These are phyloP conservation scores for Illadopsis cleaveri DNA, from an alignment of 2,113 vertebrate species.

Conservation along the genomic window DNA sequence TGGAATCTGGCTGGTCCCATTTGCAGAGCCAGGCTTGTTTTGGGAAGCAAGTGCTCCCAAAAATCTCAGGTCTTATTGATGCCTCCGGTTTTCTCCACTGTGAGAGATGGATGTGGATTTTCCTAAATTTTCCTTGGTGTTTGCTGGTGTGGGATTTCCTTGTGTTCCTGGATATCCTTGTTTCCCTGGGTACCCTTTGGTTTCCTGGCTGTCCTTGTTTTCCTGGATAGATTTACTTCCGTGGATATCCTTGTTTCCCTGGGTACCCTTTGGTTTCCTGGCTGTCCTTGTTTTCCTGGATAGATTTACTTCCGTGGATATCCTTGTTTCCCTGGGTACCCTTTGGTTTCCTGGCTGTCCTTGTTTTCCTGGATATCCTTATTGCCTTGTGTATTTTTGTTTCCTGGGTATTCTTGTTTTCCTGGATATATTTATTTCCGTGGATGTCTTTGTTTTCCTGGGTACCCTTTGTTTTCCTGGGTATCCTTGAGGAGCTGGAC, in stretches of 20 bases:
- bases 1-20: not conserved
- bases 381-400: not conserved
- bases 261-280: not conserved
- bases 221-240: too few species aligned
- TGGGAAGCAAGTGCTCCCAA: fast-evolving
- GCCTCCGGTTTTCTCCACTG: fast-evolving
- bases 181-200: not conserved
- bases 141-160: not conserved
- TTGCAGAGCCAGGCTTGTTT: not conserved
- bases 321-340: not conserved
- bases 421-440: not conserved
- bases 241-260: not conserved
- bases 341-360: not conserved
- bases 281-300: not conserved
- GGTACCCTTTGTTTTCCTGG: not conserved
- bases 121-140: not conserved
- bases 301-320: too few species aligned
- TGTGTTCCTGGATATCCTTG: not conserved
- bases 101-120: not conserved
- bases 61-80: fast-evolving
- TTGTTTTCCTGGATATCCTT: not conserved
- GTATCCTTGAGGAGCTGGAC: too few species aligned
- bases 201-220: not conserved
- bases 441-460: not conserved
- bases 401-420: not conserved